Evolutionary conservation across 2,888 invertebrate genomes (phyloP), one percentile per base, ranked within the genome.

Genomic region (Gibbula magus): DNA sequence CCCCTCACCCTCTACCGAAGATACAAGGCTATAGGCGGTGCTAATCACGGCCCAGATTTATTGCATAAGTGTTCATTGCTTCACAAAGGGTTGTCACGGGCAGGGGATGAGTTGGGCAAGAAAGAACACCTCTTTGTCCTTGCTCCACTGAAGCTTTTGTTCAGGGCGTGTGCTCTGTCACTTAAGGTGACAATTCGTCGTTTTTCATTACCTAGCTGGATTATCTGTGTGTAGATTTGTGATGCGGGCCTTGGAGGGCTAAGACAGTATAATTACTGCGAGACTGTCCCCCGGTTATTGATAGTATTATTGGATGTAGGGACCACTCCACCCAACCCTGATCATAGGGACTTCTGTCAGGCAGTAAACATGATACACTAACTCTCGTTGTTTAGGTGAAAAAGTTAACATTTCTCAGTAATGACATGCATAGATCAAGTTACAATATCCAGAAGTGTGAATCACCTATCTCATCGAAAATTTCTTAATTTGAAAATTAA

Each of bases 181-280:
- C 35, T 70, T 70, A 39, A 70, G 70, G 70, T 70, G 70, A 70
- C 70, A 70, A 35, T 70, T 70, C 70, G 8, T 70, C 70, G 70
- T 39, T 70, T 70, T 70, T 39, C 70, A 70, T 70, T 70, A 70
- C 70, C 70, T 70, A 39, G 70, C 70, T 18, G 32, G 35, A 70
- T 70, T 35, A 39, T 70, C 32, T 39, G 70, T n/a, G 35, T 35
- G 35, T 35, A 70, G 35, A 35, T 20, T 35, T 32, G 70, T 35
- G 70, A 70, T 70, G 70, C 39, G 39, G 70, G 70, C 70, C 20
- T 8, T 35, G 35, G 70, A 70, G 39, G 70, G 35, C 7, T 7
- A 70, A 70, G 70, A 70, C 70, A 70, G 35, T 35, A 35, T 70
- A 70, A 70, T 70, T 70, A 70, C 35, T 70, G 70, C n/a, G 29